Conservation (phyloP, 2,888 invertebrate genomes). For the Syrista parreyssii region DNA sequence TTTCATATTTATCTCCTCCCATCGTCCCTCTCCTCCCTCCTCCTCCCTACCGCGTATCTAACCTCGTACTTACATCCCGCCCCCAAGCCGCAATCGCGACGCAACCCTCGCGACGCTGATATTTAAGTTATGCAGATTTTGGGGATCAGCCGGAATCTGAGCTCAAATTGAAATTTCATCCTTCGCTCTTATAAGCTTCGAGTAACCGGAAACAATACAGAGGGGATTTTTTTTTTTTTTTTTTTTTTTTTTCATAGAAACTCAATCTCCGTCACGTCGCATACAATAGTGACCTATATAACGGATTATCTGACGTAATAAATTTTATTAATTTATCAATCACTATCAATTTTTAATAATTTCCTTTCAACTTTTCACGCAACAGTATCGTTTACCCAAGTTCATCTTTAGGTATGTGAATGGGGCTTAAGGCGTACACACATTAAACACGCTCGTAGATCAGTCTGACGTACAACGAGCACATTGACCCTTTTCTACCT, state of each 20-base stretch:
- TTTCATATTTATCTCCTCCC: conserved; percentile 4
- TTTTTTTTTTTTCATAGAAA: neutral
- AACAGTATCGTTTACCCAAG: too few relatives aligned
- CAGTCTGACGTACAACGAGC: conserved; percentile 16
- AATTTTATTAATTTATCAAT: too few relatives aligned
- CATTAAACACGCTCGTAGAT: neutral
- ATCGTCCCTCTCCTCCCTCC: neutral
- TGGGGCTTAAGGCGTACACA: neutral
- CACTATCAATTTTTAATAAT: too few relatives aligned
- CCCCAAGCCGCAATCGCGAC: neutral
- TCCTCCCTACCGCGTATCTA: neutral
- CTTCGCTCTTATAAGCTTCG: conserved; percentile 25
- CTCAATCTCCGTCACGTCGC: too few relatives aligned
- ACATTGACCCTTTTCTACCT: conserved; percentile 32
- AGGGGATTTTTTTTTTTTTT: neutral
- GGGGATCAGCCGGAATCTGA: conserved; percentile 35
- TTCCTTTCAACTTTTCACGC: too few relatives aligned
- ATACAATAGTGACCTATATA: too few relatives aligned
- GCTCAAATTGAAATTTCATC: conserved; percentile 51
- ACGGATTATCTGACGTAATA: too few relatives aligned
- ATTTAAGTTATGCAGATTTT: conserved; percentile 43
- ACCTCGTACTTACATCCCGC: neutral
- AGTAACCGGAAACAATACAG: neutral
- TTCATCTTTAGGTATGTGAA: too few relatives aligned
- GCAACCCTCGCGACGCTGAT: conserved; percentile 16